A percentile compares a stretch with the other conserved stretches of the same genome.
phyloP scores from a whole-genome alignment of 2,797 vertebrate genomes.

The Chelidonichthys spinosus region DNA sequence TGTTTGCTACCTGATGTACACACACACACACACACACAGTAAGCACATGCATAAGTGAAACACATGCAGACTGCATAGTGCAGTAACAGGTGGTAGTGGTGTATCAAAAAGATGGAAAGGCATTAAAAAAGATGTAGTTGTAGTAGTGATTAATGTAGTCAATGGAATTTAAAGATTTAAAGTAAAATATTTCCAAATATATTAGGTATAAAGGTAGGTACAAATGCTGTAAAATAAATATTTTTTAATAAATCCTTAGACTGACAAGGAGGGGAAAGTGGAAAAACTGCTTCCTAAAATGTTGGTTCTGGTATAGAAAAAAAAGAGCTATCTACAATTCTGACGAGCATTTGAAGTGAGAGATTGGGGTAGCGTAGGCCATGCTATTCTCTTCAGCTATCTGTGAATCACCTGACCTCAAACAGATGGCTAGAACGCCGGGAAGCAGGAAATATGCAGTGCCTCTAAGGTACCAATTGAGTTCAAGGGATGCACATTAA shows the following conservation, averaged over 20 bases:
- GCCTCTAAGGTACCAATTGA: slow-evolving; percentile 41
- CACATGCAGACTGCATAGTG: neutral
- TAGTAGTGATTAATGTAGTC: neutral
- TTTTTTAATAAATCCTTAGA: neutral
- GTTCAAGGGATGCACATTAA: slow-evolving; percentile 44
- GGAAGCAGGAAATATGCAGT: slow-evolving; percentile 31
- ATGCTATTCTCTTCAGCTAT: slow-evolving; percentile 26
- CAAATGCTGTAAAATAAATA: neutral
- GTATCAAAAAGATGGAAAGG: neutral
- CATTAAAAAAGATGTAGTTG: neutral
- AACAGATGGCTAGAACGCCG: slow-evolving; percentile 40
- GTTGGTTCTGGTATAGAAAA: neutral
- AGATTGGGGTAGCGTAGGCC: slow-evolving; percentile 17
- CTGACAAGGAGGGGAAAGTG: neutral
- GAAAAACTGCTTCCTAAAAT: neutral
- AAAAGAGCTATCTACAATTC: neutral
- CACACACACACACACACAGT: no score
- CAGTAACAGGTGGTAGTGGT: slow-evolving; percentile 1
- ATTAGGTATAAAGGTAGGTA: neutral
- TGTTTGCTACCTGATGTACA: neutral
- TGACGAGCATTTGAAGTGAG: slow-evolving; percentile 11
- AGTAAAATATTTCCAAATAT: neutral
- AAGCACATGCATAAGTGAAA: neutral
- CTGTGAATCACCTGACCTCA: slow-evolving; percentile 51
- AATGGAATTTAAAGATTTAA: neutral